These are phyloP conservation scores for Siniperca undulata DNA, from an alignment of 2,797 vertebrate species.

Conservation along the genomic window DNA sequence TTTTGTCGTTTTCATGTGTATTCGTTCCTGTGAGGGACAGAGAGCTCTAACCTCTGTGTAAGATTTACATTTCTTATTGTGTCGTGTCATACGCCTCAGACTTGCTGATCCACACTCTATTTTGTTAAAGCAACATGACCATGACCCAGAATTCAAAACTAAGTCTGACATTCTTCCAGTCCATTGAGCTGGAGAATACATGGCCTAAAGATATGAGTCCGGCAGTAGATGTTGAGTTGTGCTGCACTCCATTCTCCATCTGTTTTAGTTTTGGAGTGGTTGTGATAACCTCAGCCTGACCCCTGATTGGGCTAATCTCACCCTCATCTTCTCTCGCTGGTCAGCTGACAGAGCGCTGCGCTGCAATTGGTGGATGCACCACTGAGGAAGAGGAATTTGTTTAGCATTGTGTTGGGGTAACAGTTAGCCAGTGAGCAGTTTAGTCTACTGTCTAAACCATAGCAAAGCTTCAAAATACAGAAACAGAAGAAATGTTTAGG, in stretches of 20 bases:
- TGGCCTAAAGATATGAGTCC: slow-evolving; percentile 71
- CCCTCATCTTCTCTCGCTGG: slow-evolving; percentile 78
- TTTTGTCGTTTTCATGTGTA: background rate
- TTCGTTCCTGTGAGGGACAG: background rate
- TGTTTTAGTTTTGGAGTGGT: slow-evolving; percentile 86
- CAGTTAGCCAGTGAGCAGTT: slow-evolving; percentile 75
- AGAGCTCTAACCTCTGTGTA: slow-evolving; percentile 19
- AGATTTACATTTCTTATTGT: slow-evolving; percentile 62
- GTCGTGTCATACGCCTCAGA: slow-evolving; percentile 47
- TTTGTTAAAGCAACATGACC: slow-evolving; percentile 71
- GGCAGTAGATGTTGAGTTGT: slow-evolving; percentile 75
- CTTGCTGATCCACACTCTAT: slow-evolving; percentile 52
- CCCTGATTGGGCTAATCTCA: slow-evolving; percentile 82
- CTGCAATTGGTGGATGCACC: slow-evolving; percentile 70
- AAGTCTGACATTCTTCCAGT: slow-evolving; percentile 74
- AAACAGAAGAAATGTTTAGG: slow-evolving; percentile 71
- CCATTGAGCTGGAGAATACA: slow-evolving; percentile 70
- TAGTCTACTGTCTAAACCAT: slow-evolving; percentile 77
- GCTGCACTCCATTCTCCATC: slow-evolving; percentile 79
- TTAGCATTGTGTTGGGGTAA: slow-evolving; percentile 77
- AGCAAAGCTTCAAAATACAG: slow-evolving; percentile 74
- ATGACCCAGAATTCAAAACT: slow-evolving; percentile 72
- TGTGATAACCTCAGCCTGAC: slow-evolving; percentile 86
- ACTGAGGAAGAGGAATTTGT: slow-evolving; percentile 73
- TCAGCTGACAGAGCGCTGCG: slow-evolving; percentile 74